phyloP scores from a whole-genome alignment of 2,797 vertebrate species.

The Schizothorax lantsangensis region DNA sequence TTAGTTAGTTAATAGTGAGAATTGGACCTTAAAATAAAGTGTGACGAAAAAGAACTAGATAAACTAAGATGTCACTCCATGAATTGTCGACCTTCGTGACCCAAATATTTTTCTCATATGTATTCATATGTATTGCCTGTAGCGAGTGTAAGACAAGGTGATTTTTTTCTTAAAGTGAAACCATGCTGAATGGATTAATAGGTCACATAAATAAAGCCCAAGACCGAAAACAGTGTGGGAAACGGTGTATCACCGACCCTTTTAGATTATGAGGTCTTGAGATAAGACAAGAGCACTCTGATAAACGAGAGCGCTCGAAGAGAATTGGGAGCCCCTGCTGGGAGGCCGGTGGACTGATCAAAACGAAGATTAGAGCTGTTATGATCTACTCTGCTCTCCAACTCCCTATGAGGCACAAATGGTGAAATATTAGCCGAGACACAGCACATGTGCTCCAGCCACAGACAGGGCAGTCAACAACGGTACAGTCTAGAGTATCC shows the following conservation, averaged over 20 bases:
- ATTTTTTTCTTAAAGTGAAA: conserved; percentile 18
- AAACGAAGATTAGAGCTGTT: conserved; percentile 50
- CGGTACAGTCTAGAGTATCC: not conserved
- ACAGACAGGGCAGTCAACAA: conserved; percentile 25
- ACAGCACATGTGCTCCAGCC: conserved; percentile 14
- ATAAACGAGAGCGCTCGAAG: conserved; percentile 43
- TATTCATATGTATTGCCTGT: not conserved
- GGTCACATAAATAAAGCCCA: conserved; percentile 36
- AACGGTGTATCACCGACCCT: conserved; percentile 32
- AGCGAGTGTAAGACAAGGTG: not conserved
- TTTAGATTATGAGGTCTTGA: conserved; percentile 48
- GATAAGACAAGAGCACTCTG: conserved; percentile 51
- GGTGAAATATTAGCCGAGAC: conserved; percentile 45
- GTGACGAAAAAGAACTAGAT: not conserved
- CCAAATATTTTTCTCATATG: not conserved
- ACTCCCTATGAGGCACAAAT: conserved; percentile 23
- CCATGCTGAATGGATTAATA: conserved; percentile 22
- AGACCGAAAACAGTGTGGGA: conserved; percentile 12
- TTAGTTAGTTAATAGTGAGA: not conserved
- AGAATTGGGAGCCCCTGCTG: conserved; percentile 44
- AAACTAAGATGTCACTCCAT: not conserved
- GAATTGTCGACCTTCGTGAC: not conserved
- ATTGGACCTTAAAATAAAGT: not conserved
- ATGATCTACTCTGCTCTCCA: conserved; percentile 44
- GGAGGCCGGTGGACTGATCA: conserved; percentile 44